Conservation (phyloP, 2,113 vertebrate species). For the Crotalus helleri region DNA sequence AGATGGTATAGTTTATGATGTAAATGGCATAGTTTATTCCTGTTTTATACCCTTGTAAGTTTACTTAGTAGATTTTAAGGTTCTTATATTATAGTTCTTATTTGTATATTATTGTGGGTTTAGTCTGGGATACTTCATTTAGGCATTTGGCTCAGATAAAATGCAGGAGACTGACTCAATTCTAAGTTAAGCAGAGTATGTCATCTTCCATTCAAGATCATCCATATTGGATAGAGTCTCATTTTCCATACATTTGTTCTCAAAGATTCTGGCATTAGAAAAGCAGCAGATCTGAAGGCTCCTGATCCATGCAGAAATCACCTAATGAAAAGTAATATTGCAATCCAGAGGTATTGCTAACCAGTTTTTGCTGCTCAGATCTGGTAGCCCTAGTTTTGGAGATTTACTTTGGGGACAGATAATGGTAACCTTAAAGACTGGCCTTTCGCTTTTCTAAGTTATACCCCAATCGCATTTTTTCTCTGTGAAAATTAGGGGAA, state of each 20-base stretch:
- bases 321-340: neutral
- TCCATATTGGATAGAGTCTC: neutral
- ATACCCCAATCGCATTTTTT: neutral
- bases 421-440: neutral
- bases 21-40: neutral
- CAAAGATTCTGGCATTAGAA: neutral
- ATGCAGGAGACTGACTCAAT: neutral
- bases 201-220: neutral
- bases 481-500: neutral
- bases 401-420: neutral
- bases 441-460: neutral
- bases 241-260: neutral
- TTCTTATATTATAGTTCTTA: neutral
- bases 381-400: neutral
- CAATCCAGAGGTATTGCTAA: neutral
- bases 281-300: neutral
- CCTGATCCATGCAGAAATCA: neutral
- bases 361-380: neutral
- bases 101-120: neutral
- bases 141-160: neutral
- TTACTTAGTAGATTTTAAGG: neutral
- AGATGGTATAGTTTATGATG: neutral
- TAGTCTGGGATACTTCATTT: neutral
- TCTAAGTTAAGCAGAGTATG: too few relatives aligned
- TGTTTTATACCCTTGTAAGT: neutral